Base-by-base conservation (phyloP, 2,888 invertebrate species). In the Dendrolimus houi region DNA sequence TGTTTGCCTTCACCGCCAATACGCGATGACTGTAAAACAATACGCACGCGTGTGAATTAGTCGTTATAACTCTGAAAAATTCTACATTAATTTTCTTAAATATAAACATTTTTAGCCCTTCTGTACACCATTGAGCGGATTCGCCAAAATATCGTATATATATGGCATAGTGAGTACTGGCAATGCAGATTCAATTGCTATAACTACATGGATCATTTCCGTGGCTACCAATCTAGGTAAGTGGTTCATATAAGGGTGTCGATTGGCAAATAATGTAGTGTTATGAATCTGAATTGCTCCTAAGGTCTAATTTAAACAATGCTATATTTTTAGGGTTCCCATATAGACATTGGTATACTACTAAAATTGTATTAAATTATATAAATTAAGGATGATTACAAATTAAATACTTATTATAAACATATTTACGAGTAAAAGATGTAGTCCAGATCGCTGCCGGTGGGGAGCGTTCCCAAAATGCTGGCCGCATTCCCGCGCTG, bases 161-260 rank as follows among this genome's bases (percentile, higher is more conserved):
- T 77, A 93, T 58, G 94, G 95, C 59, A 96, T 97, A 64, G 70
- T 95, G 17, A 88, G 90, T 58, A 91, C 93, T 2, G 93, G 92
- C 72, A 95, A 96, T 76, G 94, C 96, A 1, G 94, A 95, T 65
- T 94, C 95, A 0, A 93, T 97, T 0, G 96, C 96, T 55, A 84
- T 95, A 13, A 87, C 94, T 6, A 96, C 96, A 2, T 97, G 97
- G 97, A 89, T 94, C 42, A 94, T 97, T 60, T 96, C 97, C 17
- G 93, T 95, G 12, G 92, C 94, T 63, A 96, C 96, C 9, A 97
- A 97, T 80, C 82, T 94, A 58, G 94, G 96, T 97, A 89, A 93
- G 94, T 93, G 58, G 8, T 3, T 29, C 29, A 1, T 56, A 41
- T 41, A 40, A 52, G 47, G 47, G 47, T 8, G 12, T 2, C 47